Conservation (phyloP, 2,888 invertebrate genomes). For the Mantis religiosa region DNA sequence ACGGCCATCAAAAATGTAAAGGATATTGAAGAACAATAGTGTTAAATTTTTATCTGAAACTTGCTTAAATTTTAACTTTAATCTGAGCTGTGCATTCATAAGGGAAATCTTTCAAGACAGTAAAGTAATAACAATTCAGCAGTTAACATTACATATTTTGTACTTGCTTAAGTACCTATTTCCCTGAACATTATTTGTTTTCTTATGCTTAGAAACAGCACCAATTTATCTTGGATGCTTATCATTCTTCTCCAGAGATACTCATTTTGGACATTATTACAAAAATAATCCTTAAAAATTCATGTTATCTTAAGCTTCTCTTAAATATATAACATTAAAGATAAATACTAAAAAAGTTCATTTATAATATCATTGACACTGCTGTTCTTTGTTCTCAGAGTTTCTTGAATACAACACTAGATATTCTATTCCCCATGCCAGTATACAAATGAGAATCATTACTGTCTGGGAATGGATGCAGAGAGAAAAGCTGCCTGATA, state of each 20-base stretch:
- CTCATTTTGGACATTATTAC: too few relatives aligned
- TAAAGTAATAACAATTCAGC: background rate
- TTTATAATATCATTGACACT: background rate
- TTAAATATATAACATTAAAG: background rate
- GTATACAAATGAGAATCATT: slow-evolving; percentile 61
- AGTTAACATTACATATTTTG: background rate
- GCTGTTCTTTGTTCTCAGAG: background rate
- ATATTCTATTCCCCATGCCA: slow-evolving; percentile 68
- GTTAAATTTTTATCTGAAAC: too few relatives aligned
- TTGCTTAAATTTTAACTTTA: too few relatives aligned
- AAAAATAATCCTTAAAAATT: too few relatives aligned
- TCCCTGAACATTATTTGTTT: background rate
- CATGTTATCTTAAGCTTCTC: too few relatives aligned
- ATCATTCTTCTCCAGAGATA: too few relatives aligned
- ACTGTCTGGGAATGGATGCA: slow-evolving; percentile 57
- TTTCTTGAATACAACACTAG: slow-evolving; percentile 32
- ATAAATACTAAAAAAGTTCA: background rate
- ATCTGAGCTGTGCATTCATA: too few relatives aligned
- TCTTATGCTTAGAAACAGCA: background rate
- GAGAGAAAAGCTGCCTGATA: slow-evolving; percentile 60
- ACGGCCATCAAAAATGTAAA: too few relatives aligned
- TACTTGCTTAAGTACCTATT: background rate
- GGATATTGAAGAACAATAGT: too few relatives aligned
- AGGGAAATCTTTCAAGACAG: too few relatives aligned
- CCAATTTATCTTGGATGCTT: too few relatives aligned